Evolutionary conservation across 2,113 vertebrate genomes (phyloP).

Genomic region (Saimiri boliviensis): DNA sequence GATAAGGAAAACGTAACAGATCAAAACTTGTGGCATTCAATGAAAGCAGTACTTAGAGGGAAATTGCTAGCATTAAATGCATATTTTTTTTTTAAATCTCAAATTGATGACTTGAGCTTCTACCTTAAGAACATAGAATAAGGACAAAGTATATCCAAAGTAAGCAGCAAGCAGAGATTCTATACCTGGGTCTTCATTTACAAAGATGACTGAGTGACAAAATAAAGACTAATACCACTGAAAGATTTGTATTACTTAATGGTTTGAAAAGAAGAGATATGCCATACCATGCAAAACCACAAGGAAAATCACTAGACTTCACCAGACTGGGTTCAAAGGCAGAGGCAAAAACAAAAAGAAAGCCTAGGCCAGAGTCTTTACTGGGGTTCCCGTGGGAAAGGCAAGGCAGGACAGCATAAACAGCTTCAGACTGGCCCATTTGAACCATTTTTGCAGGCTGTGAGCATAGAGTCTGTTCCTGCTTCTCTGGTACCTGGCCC

Average conservation of each 20-base stretch:
- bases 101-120: background rate
- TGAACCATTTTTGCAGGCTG: background rate
- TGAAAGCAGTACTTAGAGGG: background rate
- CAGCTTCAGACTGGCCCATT: no score
- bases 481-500: background rate
- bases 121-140: background rate
- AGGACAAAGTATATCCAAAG: background rate
- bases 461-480: background rate
- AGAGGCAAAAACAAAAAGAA: background rate
- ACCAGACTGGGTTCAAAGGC: background rate
- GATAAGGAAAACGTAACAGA: background rate
- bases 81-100: background rate
- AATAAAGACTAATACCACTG: background rate
- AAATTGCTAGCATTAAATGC: background rate
- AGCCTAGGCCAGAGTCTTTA: background rate
- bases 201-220: background rate
- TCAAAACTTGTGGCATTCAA: background rate
- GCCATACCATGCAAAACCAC: no score
- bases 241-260: background rate
- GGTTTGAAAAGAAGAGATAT: background rate
- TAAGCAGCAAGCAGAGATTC: background rate
- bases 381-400: background rate
- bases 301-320: background rate
- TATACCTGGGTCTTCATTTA: background rate
- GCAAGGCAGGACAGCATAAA: background rate